These are phyloP conservation scores for Helicolenus hilgendorfi DNA, from an alignment of 2,797 vertebrate genomes.

Conservation along the genomic window DNA sequence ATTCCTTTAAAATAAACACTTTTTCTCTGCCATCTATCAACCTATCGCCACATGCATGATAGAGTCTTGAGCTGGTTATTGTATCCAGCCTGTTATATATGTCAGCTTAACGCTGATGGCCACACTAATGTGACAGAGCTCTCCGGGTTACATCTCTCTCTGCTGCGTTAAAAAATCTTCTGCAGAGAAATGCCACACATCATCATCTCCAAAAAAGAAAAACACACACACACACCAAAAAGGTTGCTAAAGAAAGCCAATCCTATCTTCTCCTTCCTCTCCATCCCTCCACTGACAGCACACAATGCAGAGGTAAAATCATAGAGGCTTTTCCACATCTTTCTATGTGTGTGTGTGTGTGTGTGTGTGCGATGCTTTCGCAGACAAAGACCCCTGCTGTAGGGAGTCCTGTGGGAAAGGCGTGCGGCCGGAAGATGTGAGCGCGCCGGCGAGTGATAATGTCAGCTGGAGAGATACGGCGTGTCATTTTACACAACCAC, in stretches of 20 bases:
- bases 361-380: constrained; percentile 70
- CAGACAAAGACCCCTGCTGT: constrained; percentile 91
- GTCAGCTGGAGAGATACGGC: constrained; percentile 91
- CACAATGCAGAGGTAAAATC: constrained; percentile 84
- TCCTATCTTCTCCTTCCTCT: constrained; percentile 55
- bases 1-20: constrained; percentile 3
- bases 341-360: constrained; percentile 33
- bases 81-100: constrained; percentile 47
- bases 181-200: constrained; percentile 23
- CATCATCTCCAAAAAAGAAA: background rate
- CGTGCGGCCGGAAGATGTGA: constrained; percentile 90
- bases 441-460: constrained; percentile 90
- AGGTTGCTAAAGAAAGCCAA: constrained; percentile 53
- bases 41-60: constrained; percentile 12
- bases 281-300: constrained; percentile 71
- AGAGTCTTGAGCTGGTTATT: constrained; percentile 60
- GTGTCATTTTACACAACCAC: constrained; percentile 91
- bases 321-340: constrained; percentile 57
- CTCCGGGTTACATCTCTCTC: constrained; percentile 70
- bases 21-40: constrained; percentile 23
- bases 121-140: constrained; percentile 76
- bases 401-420: constrained; percentile 91
- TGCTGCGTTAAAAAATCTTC: constrained; percentile 54
- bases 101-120: constrained; percentile 76
- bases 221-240: constrained; percentile 21